Percentiles rank a stretch among this genome's conserved stretches.
Evolutionary conservation across 1,140 invertebrate genomes (phyloP).

Genomic region (Drosophila pectinifera): DNA sequence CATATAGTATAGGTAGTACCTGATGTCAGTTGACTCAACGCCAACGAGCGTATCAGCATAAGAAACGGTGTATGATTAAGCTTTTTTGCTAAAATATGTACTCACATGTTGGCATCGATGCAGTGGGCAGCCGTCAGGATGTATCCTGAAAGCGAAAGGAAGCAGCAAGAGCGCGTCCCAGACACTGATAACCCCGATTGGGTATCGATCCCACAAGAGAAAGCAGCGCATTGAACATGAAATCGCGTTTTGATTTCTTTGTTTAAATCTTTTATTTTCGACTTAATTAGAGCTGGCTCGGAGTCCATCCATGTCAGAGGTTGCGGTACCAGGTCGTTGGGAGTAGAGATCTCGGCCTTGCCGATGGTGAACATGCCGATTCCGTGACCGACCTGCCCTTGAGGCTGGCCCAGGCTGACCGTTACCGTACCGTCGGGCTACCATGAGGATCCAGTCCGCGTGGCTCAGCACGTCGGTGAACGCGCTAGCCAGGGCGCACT

Average conservation of each 20-base stretch:
- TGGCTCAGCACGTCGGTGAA: conserved; percentile 3
- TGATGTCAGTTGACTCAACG: conserved; percentile 17
- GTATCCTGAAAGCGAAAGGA: background rate
- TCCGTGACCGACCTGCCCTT: too few species aligned
- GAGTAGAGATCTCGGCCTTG: too few species aligned
- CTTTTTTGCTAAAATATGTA: background rate
- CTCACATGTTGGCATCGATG: background rate
- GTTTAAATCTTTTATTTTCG: too few species aligned
- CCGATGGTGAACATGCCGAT: too few species aligned
- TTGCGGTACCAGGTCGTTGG: too few species aligned
- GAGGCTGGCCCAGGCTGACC: background rate
- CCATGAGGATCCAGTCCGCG: background rate
- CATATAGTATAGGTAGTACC: conserved; percentile 19
- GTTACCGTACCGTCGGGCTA: background rate
- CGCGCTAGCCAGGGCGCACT: background rate
- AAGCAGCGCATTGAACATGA: too few species aligned
- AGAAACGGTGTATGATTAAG: background rate
- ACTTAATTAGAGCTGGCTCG: too few species aligned
- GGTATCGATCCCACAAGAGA: too few species aligned
- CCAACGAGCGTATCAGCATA: conserved; percentile 2
- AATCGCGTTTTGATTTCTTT: too few species aligned
- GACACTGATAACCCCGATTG: background rate
- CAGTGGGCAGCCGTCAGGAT: conserved; percentile 22
- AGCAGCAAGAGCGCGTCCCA: background rate
- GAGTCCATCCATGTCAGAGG: too few species aligned